Conservation (phyloP, 2,888 invertebrate genomes). For the Strigamia maritima region DNA sequence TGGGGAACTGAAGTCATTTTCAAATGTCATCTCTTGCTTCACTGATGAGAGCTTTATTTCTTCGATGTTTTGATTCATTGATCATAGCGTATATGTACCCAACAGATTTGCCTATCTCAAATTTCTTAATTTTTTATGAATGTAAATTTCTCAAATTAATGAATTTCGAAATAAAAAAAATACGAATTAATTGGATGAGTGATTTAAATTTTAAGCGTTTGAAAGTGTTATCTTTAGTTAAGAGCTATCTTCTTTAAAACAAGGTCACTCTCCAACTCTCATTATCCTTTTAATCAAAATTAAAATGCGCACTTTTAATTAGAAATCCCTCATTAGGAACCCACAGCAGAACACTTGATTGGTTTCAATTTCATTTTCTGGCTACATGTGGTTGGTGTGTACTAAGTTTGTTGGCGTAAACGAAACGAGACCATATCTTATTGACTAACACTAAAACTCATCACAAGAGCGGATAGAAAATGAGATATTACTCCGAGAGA, state of each 20-base stretch:
- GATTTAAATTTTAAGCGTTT: neutral
- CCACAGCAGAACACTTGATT: slow-evolving; percentile 23
- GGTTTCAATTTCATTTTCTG: slow-evolving; percentile 16
- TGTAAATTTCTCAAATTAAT: no score
- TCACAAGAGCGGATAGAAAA: neutral
- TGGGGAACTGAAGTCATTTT: slow-evolving; percentile 1
- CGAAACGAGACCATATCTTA: neutral
- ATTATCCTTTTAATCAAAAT: slow-evolving; percentile 23
- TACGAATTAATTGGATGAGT: no score
- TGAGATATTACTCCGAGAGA: neutral
- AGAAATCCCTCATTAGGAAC: slow-evolving; percentile 23
- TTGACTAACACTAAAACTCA: neutral
- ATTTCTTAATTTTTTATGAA: neutral
- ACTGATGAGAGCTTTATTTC: slow-evolving; percentile 14
- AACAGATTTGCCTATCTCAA: neutral
- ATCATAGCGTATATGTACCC: neutral
- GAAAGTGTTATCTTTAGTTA: neutral
- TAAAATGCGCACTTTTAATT: slow-evolving; percentile 23
- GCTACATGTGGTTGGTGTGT: neutral
- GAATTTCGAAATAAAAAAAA: no score
- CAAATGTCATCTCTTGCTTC: slow-evolving; percentile 10
- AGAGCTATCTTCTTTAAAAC: neutral
- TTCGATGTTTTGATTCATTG: neutral
- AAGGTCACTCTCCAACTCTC: slow-evolving; percentile 23
- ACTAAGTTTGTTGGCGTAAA: slow-evolving; percentile 11